A percentile compares a stretch with the other conserved stretches of the same genome.
Evolutionary conservation across 1,140 invertebrate species (phyloP).

Genomic region (Kradibia gibbosae): DNA sequence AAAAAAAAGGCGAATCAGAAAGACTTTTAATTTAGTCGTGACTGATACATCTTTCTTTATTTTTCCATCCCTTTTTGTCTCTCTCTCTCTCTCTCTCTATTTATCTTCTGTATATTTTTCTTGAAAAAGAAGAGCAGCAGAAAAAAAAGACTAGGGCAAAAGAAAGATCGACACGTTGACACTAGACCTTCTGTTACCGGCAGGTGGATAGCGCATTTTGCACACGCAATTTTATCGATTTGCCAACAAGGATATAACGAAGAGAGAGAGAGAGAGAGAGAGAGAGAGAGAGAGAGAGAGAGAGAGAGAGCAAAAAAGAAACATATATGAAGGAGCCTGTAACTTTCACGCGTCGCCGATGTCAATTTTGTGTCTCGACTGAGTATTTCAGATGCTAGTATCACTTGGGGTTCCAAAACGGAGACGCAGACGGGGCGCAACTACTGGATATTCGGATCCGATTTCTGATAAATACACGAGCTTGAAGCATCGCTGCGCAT

Average conservation of each 20-base stretch:
- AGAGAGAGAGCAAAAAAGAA: not conserved
- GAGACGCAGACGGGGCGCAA: not conserved
- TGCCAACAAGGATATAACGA: not conserved
- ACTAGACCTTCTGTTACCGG: slow-evolving; percentile 63
- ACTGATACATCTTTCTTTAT: slow-evolving; percentile 4
- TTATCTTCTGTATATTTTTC: not conserved
- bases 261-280: too few species aligned
- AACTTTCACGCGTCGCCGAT: not conserved
- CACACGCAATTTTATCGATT: slow-evolving; percentile 62
- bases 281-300: too few species aligned
- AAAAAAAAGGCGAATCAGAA: not conserved
- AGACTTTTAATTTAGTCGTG: slow-evolving; percentile 40
- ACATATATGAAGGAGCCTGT: not conserved
- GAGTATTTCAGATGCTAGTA: not conserved
- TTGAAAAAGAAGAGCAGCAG: not conserved
- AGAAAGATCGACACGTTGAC: slow-evolving; percentile 55
- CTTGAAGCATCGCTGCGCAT: not conserved
- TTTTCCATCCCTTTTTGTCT: not conserved
- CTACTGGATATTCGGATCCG: not conserved
- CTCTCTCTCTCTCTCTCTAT: not conserved
- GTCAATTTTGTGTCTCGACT: not conserved
- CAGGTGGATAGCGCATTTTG: slow-evolving; percentile 65
- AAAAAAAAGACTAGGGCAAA: not conserved
- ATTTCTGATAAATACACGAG: slow-evolving; percentile 40
- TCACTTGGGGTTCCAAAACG: not conserved